Evolutionary conservation across 2,113 vertebrate genomes (phyloP).

Genomic region (Monopterus albus): DNA sequence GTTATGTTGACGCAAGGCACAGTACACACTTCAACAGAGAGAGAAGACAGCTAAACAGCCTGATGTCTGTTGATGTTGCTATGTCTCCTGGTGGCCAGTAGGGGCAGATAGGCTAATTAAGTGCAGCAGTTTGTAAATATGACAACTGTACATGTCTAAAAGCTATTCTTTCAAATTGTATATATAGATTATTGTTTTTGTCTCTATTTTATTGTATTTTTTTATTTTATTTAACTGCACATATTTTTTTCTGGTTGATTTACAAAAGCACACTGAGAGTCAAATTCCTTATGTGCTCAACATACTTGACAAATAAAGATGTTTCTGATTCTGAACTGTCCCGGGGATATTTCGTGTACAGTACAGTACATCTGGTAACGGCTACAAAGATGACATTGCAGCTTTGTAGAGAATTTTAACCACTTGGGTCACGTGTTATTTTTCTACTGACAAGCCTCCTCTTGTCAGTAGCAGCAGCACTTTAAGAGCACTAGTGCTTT

Average conservation of each 20-base stretch:
- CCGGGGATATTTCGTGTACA: conserved; percentile 45
- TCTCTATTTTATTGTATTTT: no score
- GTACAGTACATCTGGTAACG: conserved; percentile 3
- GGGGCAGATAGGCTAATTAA: background rate
- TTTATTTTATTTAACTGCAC: no score
- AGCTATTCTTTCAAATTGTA: no score
- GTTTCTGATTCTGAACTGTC: no score
- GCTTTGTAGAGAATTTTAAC: conserved; percentile 35
- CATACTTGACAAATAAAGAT: no score
- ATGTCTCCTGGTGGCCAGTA: background rate
- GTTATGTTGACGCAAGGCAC: conserved; percentile 1
- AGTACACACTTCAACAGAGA: background rate
- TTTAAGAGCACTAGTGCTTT: conserved; percentile 21
- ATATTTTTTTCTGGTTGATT: no score
- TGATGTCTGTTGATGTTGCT: background rate
- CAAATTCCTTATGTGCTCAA: no score
- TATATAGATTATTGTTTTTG: no score
- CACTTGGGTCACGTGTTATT: conserved; percentile 40
- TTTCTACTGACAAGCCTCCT: no score
- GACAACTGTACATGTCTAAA: no score
- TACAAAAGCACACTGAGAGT: no score
- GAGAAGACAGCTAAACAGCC: background rate
- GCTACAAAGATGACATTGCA: conserved; percentile 9
- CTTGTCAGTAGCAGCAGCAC: no score
- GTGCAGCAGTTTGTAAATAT: background rate